These are phyloP conservation scores for Brachyptera risi DNA, from an alignment of 2,888 invertebrate species.

Conservation along the genomic window DNA sequence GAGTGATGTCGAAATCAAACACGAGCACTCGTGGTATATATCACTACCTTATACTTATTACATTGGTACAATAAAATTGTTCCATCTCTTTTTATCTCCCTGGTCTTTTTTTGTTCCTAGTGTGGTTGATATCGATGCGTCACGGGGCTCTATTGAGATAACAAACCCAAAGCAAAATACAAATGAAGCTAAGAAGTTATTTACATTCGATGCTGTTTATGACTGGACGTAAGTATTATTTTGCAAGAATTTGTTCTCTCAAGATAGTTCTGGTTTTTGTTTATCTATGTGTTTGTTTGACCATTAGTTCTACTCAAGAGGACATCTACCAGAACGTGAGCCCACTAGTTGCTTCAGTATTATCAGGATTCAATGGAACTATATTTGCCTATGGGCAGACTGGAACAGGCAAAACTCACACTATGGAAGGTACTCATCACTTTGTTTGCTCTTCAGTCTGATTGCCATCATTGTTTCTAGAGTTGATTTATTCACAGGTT, in stretches of 20 bases:
- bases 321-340: conserved; percentile 94
- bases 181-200: conserved; percentile 79
- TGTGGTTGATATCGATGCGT: conserved; percentile 75
- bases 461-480: no score
- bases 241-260: background rate
- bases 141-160: conserved; percentile 87
- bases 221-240: conserved; percentile 64
- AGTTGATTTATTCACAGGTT: no score
- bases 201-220: conserved; percentile 97
- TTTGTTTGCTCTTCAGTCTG: no score
- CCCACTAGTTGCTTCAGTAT: conserved; percentile 89
- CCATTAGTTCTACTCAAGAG: conserved; percentile 73
- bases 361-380: conserved; percentile 98
- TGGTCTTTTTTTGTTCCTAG: no score
- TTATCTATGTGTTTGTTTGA: conserved; percentile 9
- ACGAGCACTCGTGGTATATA: conserved; percentile 58
- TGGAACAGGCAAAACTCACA: conserved; percentile 82
- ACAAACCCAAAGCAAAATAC: conserved; percentile 72
- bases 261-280: no score
- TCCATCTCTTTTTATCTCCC: no score
- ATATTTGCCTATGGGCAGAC: conserved; percentile 99
- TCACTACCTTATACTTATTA: no score
- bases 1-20: conserved; percentile 75
- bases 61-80: no score
- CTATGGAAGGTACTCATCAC: conserved; percentile 57